Evolutionary conservation across 2,113 vertebrate genomes (phyloP).

Genomic region (Isurus oxyrinchus): DNA sequence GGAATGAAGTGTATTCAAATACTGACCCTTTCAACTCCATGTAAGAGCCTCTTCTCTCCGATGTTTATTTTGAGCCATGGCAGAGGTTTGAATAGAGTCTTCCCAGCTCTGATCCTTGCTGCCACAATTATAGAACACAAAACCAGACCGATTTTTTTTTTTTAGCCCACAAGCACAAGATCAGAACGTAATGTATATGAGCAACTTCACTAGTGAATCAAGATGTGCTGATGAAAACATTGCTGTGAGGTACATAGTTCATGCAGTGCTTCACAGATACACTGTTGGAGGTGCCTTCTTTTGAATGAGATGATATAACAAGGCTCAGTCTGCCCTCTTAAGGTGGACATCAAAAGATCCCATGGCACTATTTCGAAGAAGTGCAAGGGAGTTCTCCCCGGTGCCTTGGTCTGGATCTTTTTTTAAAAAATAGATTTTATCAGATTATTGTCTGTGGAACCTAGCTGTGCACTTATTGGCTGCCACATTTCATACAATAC

Average conservation of each 20-base stretch:
- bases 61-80: background rate
- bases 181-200: background rate
- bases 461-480: too few relatives aligned
- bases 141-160: background rate
- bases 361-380: too few relatives aligned
- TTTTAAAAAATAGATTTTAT: too few relatives aligned
- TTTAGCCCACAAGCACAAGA: background rate
- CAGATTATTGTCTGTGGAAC: too few relatives aligned
- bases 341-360: too few relatives aligned
- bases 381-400: too few relatives aligned
- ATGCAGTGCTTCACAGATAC: background rate
- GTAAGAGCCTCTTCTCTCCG: background rate
- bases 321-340: too few relatives aligned
- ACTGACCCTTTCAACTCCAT: background rate
- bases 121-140: background rate
- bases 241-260: background rate
- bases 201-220: background rate
- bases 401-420: too few relatives aligned
- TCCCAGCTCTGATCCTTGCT: background rate
- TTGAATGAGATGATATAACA: background rate
- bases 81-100: background rate
- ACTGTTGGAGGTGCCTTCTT: background rate
- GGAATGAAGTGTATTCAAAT: conserved; percentile 14
- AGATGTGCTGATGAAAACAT: background rate
- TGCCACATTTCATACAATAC: too few relatives aligned